These are phyloP conservation scores for Strigops habroptila DNA, from an alignment of 2,113 vertebrate species.

Conservation along the genomic window DNA sequence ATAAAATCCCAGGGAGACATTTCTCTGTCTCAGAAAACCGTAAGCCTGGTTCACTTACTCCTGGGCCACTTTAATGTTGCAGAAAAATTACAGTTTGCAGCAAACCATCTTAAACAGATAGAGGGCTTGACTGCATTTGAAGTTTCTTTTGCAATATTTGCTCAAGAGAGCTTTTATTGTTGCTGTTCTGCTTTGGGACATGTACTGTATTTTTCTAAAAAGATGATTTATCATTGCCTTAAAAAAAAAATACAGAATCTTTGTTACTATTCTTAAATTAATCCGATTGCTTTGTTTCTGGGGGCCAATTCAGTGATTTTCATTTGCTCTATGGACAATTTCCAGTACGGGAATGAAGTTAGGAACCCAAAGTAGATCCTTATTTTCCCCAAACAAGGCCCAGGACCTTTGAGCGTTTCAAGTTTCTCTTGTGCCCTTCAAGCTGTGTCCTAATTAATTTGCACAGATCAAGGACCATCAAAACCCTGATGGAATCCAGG, in stretches of 20 bases:
- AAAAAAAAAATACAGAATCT: background rate
- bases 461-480: background rate
- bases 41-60: background rate
- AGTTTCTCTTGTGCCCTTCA: background rate
- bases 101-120: background rate
- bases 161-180: conserved; percentile 23
- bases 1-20: background rate
- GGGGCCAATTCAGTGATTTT: background rate
- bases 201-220: background rate
- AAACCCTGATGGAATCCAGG: background rate
- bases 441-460: background rate
- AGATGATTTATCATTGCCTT: background rate
- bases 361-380: background rate
- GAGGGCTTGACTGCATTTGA: background rate
- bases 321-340: background rate
- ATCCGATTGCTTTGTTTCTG: background rate
- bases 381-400: background rate
- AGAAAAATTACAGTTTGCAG: background rate
- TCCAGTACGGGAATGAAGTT: background rate
- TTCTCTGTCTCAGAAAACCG: background rate
- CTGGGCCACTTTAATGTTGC: background rate
- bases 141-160: conserved; percentile 30
- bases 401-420: background rate
- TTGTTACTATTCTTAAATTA: background rate
- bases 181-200: conserved; percentile 10